Conservation (phyloP, 2,888 invertebrate species). For the Drosophila borborema region DNA sequence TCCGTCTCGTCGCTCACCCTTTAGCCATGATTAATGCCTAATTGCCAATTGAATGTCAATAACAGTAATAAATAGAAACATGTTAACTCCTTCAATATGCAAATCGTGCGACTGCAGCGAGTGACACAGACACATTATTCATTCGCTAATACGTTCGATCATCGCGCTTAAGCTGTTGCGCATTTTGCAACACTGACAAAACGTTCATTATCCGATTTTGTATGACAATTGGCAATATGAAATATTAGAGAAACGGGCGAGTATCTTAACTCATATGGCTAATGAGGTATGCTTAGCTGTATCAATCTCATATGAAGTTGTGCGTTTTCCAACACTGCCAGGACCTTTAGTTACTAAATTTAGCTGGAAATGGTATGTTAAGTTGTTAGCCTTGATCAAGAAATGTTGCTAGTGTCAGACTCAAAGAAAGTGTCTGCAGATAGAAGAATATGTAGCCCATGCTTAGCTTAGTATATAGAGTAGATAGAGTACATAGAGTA, state of each 20-base stretch:
- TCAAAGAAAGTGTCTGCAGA: too few relatives aligned
- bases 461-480: too few relatives aligned
- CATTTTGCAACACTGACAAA: slow-evolving; percentile 13
- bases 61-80: slow-evolving; percentile 74
- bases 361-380: too few relatives aligned
- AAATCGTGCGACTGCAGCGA: slow-evolving; percentile 44
- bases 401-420: too few relatives aligned
- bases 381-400: too few relatives aligned
- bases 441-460: too few relatives aligned
- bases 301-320: neutral
- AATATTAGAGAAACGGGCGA: neutral
- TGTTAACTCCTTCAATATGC: slow-evolving; percentile 70
- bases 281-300: neutral
- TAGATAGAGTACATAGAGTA: too few relatives aligned
- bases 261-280: too few relatives aligned
- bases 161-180: slow-evolving; percentile 12
- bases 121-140: slow-evolving; percentile 59
- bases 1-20: neutral
- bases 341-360: too few relatives aligned
- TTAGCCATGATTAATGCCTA: slow-evolving; percentile 72
- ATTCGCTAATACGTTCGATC: slow-evolving; percentile 37
- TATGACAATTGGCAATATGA: neutral
- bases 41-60: slow-evolving; percentile 78
- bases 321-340: neutral
- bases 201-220: neutral